phyloP scores from a whole-genome alignment of 2,888 invertebrate genomes.

The Lepidochrysops patricia region DNA sequence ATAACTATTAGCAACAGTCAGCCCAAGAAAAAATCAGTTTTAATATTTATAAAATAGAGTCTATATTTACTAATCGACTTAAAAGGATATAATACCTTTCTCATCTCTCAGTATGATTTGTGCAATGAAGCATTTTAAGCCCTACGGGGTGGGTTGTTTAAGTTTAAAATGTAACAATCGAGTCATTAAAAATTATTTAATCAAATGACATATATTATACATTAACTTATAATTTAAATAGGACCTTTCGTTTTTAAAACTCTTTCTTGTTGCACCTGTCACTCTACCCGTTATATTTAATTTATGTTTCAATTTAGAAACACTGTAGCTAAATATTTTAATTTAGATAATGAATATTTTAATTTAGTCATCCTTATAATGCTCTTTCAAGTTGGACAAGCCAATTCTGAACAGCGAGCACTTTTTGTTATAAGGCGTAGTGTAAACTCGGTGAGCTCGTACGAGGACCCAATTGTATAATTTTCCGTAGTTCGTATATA shows the following conservation, averaged over 20 bases:
- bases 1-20: background rate
- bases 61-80: background rate
- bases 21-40: too few species aligned
- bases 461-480: background rate
- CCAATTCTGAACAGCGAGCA: constrained; percentile 52
- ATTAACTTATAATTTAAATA: constrained; percentile 3
- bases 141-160: background rate
- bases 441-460: background rate
- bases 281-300: background rate
- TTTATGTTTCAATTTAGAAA: background rate
- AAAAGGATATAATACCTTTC: background rate
- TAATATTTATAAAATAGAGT: too few species aligned
- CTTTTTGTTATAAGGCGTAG: constrained; percentile 23
- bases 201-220: constrained; percentile 8
- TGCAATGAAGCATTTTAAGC: constrained; percentile 12
- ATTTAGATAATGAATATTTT: background rate
- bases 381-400: constrained; percentile 49
- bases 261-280: background rate
- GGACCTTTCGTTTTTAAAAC: constrained; percentile 9
- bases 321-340: background rate
- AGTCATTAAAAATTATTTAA: constrained; percentile 12
- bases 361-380: background rate
- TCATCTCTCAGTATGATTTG: background rate
- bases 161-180: constrained; percentile 8
- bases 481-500: constrained; percentile 13